Evolutionary conservation across 1,140 invertebrate genomes (phyloP).

Genomic region (Pachypsylla venusta): DNA sequence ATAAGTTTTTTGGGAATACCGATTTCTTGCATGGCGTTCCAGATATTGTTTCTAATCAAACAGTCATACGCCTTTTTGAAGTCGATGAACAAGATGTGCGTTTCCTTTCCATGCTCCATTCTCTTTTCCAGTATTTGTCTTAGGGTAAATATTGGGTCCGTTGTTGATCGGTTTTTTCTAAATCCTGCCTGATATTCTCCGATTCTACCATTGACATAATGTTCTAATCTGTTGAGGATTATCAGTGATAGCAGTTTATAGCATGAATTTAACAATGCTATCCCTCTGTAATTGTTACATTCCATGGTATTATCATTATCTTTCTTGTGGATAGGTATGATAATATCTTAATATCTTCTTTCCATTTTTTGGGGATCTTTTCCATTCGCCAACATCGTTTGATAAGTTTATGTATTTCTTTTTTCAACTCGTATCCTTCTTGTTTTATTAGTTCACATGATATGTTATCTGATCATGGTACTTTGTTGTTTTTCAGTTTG

Average conservation of each 20-base stretch:
- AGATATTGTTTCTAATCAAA: constrained; percentile 15
- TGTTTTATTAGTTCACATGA: constrained; percentile 21
- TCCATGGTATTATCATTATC: constrained; percentile 20
- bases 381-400: constrained; percentile 4
- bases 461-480: too few species aligned
- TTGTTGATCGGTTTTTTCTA: constrained; percentile 21
- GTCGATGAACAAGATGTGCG: constrained; percentile 10
- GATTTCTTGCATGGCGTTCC: constrained; percentile 9
- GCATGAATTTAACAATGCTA: constrained; percentile 12
- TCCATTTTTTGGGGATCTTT: constrained; percentile 22
- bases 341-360: constrained; percentile 14
- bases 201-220: constrained; percentile 5
- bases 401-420: constrained; percentile 17
- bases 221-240: background rate
- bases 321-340: constrained; percentile 24
- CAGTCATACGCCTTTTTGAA: constrained; percentile 16
- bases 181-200: constrained; percentile 27
- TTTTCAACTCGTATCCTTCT: constrained; percentile 11
- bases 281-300: constrained; percentile 24
- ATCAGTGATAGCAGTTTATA: constrained; percentile 20
- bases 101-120: constrained; percentile 10
- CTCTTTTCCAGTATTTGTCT: constrained; percentile 13
- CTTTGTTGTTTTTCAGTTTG: too few species aligned
- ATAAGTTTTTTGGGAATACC: constrained; percentile 11
- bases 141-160: constrained; percentile 10